Evolutionary conservation across 2,113 vertebrate species (phyloP).

Genomic region (Serilophus lunatus): DNA sequence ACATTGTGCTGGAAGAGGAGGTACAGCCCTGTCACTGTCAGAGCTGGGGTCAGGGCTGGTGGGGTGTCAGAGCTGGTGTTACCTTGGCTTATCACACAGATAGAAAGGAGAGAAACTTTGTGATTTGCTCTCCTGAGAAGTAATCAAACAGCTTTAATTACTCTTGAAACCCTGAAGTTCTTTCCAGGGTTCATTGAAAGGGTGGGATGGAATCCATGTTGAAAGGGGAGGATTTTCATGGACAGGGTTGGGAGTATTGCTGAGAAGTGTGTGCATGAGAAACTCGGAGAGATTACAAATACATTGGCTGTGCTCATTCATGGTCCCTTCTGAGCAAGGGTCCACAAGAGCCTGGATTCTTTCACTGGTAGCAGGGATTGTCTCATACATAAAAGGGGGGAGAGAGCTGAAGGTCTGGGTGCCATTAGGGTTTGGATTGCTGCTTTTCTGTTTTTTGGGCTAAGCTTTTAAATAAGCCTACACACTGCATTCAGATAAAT

Average conservation of each 20-base stretch:
- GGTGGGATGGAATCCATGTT: not conserved
- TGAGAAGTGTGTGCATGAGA: not conserved
- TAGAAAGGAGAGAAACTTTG: not conserved
- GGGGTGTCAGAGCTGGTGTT: not conserved
- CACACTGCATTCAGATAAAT: not conserved
- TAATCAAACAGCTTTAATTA: not conserved
- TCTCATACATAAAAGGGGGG: not conserved
- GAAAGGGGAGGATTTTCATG: not conserved
- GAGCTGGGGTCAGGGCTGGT: not conserved
- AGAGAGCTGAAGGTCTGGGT: not conserved
- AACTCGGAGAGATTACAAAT: not conserved
- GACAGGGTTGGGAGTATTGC: not conserved
- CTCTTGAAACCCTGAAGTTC: not conserved
- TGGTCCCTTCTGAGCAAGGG: not conserved
- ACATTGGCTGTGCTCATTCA: not conserved
- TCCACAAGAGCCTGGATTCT: not conserved
- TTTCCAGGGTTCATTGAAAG: not conserved
- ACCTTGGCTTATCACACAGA: not conserved
- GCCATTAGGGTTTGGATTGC: not conserved
- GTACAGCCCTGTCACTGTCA: slow-evolving; percentile 71
- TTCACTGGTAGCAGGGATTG: not conserved
- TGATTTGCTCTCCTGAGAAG: not conserved
- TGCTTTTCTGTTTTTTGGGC: not conserved
- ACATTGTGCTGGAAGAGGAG: slow-evolving; percentile 90
- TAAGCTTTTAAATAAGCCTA: not conserved